Base-by-base conservation (phyloP, 92 coral and sea anemone species). In the Umimayanthus kanabou region DNA sequence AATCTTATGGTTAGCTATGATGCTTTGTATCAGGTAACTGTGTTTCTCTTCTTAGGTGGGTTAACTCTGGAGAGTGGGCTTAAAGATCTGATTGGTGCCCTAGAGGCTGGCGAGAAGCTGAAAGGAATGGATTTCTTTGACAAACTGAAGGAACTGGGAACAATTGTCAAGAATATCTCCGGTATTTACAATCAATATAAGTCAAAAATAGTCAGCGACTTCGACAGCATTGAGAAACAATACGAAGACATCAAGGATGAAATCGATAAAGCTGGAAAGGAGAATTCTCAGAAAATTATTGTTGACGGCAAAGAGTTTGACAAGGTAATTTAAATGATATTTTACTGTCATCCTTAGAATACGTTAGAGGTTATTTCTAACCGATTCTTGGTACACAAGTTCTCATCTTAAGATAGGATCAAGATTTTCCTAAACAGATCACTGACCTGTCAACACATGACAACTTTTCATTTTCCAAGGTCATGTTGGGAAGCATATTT, bases 241-340 rank as follows among this genome's bases (percentile, higher is more conserved):
- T 80, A 80, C 67, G 73, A 80, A 80, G 33, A 37, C 14, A 80
- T 80, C 37, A 80, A 80, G 45, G 73, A 80, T 13, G 85, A 80
- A 57, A 33, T 80, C 30, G 85, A 80, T 69, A 80, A 80, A 80
- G 85, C 85, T 16, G 85, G 85, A 22, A 80, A 80, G 25, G 85
- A 80, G 42, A 80, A 80, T 39, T 80, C 85, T n/a, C 85, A 80
- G 39, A 80, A 80, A 80, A 80, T 80, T 9, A 80, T 80, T 22
- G 85, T 80, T 61, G 85, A 80, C 33, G 85, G 85, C 28, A 80
- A 80, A 37, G 85, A 80, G 73, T 80, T 80, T 58, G 85, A 80
- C 73, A 58, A 80, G 72, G 85, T 80, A 30, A 30, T 33, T 33
- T 33, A 16, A 28, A 57, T n/a, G 3, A 57, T 4, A 30, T 13